These are phyloP conservation scores for Sycophila sp. DNA, from an alignment of 1,140 invertebrate species.

Conservation along the genomic window DNA sequence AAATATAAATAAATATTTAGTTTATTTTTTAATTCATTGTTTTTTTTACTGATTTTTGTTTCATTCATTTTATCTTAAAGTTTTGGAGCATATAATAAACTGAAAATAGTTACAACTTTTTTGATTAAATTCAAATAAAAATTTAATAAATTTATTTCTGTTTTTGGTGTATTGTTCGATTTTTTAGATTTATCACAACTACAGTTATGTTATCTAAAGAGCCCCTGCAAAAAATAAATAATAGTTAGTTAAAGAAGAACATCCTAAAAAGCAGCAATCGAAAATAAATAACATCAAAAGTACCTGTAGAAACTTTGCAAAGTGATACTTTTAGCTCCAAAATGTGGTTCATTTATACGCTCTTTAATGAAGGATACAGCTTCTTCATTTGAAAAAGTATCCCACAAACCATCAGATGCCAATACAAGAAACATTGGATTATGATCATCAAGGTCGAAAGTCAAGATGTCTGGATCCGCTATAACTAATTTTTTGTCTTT, in stretches of 20 bases:
- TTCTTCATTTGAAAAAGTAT: constrained; percentile 94
- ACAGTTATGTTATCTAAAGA: constrained; percentile 97
- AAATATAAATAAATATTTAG: background rate
- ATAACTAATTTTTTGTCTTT: constrained; percentile 95
- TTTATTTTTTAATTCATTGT: background rate
- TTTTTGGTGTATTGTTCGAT: constrained; percentile 60
- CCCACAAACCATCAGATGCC: constrained; percentile 96
- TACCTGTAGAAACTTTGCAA: constrained; percentile 85
- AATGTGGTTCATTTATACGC: constrained; percentile 83
- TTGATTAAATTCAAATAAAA: no score
- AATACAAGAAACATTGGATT: constrained; percentile 90
- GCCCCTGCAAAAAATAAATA: constrained; percentile 68
- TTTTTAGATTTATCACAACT: constrained; percentile 86
- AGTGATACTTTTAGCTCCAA: constrained; percentile 89
- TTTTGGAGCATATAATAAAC: no score
- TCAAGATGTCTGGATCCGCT: constrained; percentile 93
- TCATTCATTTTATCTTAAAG: no score
- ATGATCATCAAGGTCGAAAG: constrained; percentile 88
- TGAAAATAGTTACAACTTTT: no score
- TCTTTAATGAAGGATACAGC: constrained; percentile 88
- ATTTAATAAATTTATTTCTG: background rate
- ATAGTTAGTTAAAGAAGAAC: constrained; percentile 8
- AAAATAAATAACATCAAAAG: background rate
- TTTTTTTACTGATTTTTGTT: no score
- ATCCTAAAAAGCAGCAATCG: no score